Base-by-base conservation (phyloP, 2,888 invertebrate species). In the Labia minor region DNA sequence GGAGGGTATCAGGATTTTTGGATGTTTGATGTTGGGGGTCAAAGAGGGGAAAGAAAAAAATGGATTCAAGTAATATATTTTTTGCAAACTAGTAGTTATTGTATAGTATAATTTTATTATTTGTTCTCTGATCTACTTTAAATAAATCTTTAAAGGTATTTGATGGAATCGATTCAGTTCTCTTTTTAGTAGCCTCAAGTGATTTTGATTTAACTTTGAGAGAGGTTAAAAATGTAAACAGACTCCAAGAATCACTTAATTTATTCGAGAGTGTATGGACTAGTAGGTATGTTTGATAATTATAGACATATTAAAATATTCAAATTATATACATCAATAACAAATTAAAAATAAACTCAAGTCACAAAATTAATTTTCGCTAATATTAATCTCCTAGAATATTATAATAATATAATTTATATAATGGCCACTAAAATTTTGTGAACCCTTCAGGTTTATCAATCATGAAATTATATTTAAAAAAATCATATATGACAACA, bases 1-100 rank as follows among this genome's bases (percentile, higher is more conserved):
- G 87, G 87, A 1, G 87, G 88, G 0, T 76, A 80, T 4, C 87
- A 89, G 72, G 82, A 85, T 21, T 89, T 90, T 74, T 87, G 87
- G 81, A 89, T 92, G 85, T 90, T 86, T 72, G 92, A 92, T 74
- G 92, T 92, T 0, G 92, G 92, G 0, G 92, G 92, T 0, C 92
- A 92, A 75, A 78, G 88, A 67, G 90, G 90, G 11, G 88, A 90
- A 74, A 79, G 91, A 67, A 87, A 87, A 72, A 90, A 90, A 76
- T 92, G 92, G 92, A 90, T 92, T 72, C 86, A 87, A 77, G 85
- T 83, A 73, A 70, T 67, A 19, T 49, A 26, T 26, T 26, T 26
- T 26, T n/a, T n/a, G n/a, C n/a, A n/a, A n/a, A n/a, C n/a, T n/a
- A n/a, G n/a, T n/a, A n/a, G n/a, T n/a, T n/a, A n/a, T n/a, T n/a